Conservation (phyloP, 2,113 vertebrate genomes). For the Pimephales promelas region DNA sequence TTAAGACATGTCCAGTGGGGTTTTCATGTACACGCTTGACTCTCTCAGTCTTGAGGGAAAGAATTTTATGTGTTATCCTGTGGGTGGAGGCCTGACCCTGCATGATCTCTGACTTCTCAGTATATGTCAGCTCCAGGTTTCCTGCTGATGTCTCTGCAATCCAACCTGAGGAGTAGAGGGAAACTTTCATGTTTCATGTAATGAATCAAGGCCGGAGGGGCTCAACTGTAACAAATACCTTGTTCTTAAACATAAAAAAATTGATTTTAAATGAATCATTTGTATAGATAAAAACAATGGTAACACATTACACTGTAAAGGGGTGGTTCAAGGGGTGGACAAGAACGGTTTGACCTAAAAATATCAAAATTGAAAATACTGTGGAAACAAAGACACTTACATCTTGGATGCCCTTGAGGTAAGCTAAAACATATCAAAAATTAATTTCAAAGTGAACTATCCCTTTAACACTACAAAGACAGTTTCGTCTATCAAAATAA, state of each 20-base stretch:
- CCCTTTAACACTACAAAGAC: too few species aligned
- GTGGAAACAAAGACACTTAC: too few species aligned
- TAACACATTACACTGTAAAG: too few species aligned
- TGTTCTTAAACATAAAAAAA: neutral
- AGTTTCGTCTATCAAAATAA: too few species aligned
- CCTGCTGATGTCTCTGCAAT: conserved; percentile 47
- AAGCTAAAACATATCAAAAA: too few species aligned
- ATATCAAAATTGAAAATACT: too few species aligned
- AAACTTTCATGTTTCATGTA: neutral
- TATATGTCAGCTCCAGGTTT: conserved; percentile 61
- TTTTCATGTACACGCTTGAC: conserved; percentile 64
- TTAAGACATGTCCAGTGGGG: conserved; percentile 55
- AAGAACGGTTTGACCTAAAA: too few species aligned
- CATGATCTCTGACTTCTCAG: conserved; percentile 69
- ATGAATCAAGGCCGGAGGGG: neutral
- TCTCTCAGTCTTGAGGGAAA: conserved; percentile 60
- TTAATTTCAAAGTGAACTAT: too few species aligned
- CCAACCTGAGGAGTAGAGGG: neutral
- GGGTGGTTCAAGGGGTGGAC: too few species aligned
- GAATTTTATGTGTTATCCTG: conserved; percentile 70
- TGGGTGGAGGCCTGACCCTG: conserved; percentile 67
- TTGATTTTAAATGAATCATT: neutral
- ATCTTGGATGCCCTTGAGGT: too few species aligned
- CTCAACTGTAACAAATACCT: neutral
- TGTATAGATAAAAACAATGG: neutral